Conservation (phyloP, 1,140 invertebrate species). For the Drosophila hydei region DNA sequence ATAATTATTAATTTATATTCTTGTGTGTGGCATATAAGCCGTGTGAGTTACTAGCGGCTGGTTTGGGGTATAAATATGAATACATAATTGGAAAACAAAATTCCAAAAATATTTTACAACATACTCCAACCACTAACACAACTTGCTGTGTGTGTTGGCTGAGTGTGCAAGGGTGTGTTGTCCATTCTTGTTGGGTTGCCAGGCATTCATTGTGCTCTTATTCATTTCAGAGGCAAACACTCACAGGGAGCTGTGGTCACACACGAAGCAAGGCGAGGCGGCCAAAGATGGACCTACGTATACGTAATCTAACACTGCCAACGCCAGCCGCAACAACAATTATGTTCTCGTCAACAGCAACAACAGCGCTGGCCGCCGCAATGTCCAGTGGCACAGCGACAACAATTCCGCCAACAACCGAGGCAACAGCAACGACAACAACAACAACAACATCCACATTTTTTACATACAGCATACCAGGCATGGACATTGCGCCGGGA, state of each 20-base stretch:
- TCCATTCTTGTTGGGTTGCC: slow-evolving; percentile 40
- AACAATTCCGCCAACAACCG: slow-evolving; percentile 53
- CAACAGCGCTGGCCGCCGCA: slow-evolving; percentile 48
- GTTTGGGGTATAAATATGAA: slow-evolving; percentile 55
- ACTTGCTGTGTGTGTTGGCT: slow-evolving; percentile 4
- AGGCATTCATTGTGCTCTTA: slow-evolving; percentile 63
- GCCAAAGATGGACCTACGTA: slow-evolving; percentile 67
- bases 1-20: slow-evolving; percentile 73
- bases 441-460: slow-evolving; percentile 73
- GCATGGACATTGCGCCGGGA: slow-evolving; percentile 85
- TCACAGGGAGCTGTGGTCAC: slow-evolving; percentile 8
- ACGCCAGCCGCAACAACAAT: slow-evolving; percentile 76
- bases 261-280: slow-evolving; percentile 37
- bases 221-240: slow-evolving; percentile 38
- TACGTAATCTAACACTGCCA: slow-evolving; percentile 80
- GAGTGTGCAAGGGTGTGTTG: slow-evolving; percentile 25
- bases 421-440: slow-evolving; percentile 42
- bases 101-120: slow-evolving; percentile 76
- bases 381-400: slow-evolving; percentile 55
- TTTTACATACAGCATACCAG: slow-evolving; percentile 85
- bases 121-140: slow-evolving; percentile 14
- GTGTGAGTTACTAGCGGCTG: slow-evolving; percentile 32
- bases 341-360: slow-evolving; percentile 72
- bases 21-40: slow-evolving; percentile 30
- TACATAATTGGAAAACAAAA: slow-evolving; percentile 80